Base-by-base conservation (phyloP, 2,797 vertebrate species). In the Coreius guichenoti region DNA sequence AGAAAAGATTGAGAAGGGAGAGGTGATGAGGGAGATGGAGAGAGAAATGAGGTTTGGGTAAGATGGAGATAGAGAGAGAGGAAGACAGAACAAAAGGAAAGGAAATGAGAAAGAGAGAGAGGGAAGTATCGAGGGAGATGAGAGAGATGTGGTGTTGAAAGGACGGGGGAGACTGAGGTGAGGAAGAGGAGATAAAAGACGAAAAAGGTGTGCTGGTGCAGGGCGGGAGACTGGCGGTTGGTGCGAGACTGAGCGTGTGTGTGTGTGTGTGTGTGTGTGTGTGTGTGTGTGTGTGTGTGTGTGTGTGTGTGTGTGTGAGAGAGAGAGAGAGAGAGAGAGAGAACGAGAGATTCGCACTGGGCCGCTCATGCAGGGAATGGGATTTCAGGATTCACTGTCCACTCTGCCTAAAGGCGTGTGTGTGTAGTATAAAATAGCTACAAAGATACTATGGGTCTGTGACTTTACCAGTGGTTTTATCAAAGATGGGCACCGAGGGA, bases 311-410 rank as follows among this genome's bases (percentile, higher is more conserved):
- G 75, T 61, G 84, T 75, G 67, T 58, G 73, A n/a, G 51, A 67
- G 49, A 81, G 49, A 51, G 47, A 49, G 14, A 47, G 45, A 36
- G 43, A 12, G 43, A 14, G 51, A 70, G 47, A 82, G 61, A 65
- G 29, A 65, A 13, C 11, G 7, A 54, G 49, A 85, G 80, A 69
- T 86, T 79, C 77, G 86, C 79, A 54, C 81, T 86, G 83, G 70
- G 78, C 77, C 21, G 19, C 79, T 87, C 87, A 86, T 83, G 87
- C 86, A 86, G 61, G 49, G 87, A 88, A 88, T 87, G 80, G 72
- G 80, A 88, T 88, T 88, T 83, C 58, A 86, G 87, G 86, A 84
- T 87, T 88, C 86, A 88, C 65, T 76, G 81, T 90, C 84, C 65
- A 83, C 83, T 81, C 49, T 82, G 85, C 80, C 77, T 89, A 54